Base-by-base conservation (phyloP, 2,888 invertebrate genomes). In the Amphipoea oculea region DNA sequence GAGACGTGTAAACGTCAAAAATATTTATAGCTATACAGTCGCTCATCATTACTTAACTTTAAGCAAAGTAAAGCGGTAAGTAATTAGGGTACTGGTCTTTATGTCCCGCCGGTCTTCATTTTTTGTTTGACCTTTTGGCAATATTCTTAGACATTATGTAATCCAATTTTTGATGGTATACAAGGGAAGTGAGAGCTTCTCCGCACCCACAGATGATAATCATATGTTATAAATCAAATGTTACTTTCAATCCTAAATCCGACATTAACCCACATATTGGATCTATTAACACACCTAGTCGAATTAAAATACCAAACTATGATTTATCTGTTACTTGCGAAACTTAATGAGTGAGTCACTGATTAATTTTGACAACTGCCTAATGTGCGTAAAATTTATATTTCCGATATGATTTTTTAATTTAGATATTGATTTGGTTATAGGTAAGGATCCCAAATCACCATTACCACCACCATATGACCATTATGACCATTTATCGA, bases 401-500 rank as follows among this genome's bases (percentile, higher is more conserved):
- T 40, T 36, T 74, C 42, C n/a, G 36, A 60, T 40, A 62, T 51
- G n/a, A 66, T 7, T 63, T 68, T 29, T 79, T 84, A 23, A 40
- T 29, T 85, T 82, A 62, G 79, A 86, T 85, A 75, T 62, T 54
- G 65, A 69, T 78, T 76, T 40, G 70, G 74, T 77, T 69, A 17
- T 65, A n/a, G n/a, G n/a, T n/a, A 68, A 66, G 62, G n/a, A 65
- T 48, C 76, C 90, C 89, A 87, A 89, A 90, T 90, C 88, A 89
- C 12, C 48, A 48, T 48, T 48, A 12, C 12, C 12, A 48, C 12
- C 48, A 48, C 12, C 12, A 12, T 48, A 48, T 45, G 45, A 1
- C 45, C 45, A 45, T 12, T 11, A 45, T 45, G 12, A 79, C 85
- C 66, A n/a, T 76, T 75, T 85, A 83, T 80, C 80, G 79, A 54